These are phyloP conservation scores for Seriola quinqueradiata DNA, from an alignment of 2,113 vertebrate species.

Conservation along the genomic window DNA sequence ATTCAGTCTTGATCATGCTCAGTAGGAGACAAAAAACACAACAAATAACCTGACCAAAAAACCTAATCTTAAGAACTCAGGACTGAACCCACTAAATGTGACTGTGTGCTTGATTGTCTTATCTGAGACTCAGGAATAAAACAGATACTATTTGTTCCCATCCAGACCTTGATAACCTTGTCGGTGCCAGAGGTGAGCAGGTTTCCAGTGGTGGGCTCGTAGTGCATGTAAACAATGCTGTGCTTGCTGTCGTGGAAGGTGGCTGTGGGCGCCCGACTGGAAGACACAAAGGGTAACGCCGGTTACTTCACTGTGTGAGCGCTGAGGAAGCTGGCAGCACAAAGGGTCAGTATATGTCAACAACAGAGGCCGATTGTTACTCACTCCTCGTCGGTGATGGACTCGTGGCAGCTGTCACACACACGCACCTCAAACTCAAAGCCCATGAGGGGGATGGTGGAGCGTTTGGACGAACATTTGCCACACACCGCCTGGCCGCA, in stretches of 20 bases:
- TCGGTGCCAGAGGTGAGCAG: slow-evolving; percentile 95
- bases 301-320: neutral
- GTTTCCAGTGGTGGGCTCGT: slow-evolving; percentile 94
- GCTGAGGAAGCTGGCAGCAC: neutral
- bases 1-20: no score
- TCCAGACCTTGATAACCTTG: slow-evolving; percentile 94
- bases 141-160: neutral
- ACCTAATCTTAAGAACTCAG: neutral
- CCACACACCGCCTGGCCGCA: slow-evolving; percentile 96
- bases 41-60: no score
- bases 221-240: slow-evolving; percentile 93
- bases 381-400: slow-evolving; percentile 98
- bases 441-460: slow-evolving; percentile 97
- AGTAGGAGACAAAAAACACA: no score
- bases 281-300: slow-evolving; percentile 25
- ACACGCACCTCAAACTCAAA: slow-evolving; percentile 98
- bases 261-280: slow-evolving; percentile 93
- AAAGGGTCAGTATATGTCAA: slow-evolving; percentile 16
- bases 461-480: slow-evolving; percentile 96
- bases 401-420: slow-evolving; percentile 95
- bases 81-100: neutral
- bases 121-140: slow-evolving; percentile 21
- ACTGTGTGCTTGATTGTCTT: neutral
- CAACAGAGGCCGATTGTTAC: slow-evolving; percentile 76
- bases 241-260: slow-evolving; percentile 99